Base-by-base conservation (phyloP, 2,888 invertebrate genomes). In the Heliothis peltigera region DNA sequence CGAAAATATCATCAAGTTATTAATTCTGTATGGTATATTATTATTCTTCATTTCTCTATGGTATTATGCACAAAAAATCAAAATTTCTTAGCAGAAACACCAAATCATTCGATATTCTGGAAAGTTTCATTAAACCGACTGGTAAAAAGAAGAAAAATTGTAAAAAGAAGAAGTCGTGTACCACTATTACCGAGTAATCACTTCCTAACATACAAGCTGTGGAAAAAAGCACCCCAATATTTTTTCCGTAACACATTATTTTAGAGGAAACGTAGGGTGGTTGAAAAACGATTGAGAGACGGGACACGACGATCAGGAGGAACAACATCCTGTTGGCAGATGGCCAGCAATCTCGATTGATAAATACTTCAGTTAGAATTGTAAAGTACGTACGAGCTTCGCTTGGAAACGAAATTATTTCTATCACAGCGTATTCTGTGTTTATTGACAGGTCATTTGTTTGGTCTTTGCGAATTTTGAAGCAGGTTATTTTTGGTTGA, bases 281-380 rank as follows among this genome's bases (percentile, higher is more conserved):
- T 84, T 87, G 85, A 86, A 87, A 90, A 89, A 89, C 85, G 86
- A 87, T 84, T 84, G 77, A 64, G 56, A 72, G 76, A 72, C 75
- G 78, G 78, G 81, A 84, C 79, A 80, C 64, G 77, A 75, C 81
- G 87, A 89, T 88, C 86, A 86, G 82, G 78, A 84, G 82, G 79
- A 89, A 88, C 88, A 87, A 89, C 89, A 89, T 89, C 89, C 89
- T 82, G 83, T 88, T 92, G 92, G 93, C 90, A 61, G 42, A 46
- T 48, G 4, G 88, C 93, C 92, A 92, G 75, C 65, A 68, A 79
- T 79, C 77, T 76, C 78, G 52, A 75, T 70, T 62, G 77, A 81
- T 79, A 81, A 83, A 81, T 78, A 80, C 71, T 74, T 52, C 66
- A 66, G 74, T 66, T 59, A 61, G 58, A 63, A 56, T 54, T 48